These are phyloP conservation scores for Ferrisia virgata DNA, from an alignment of 2,888 invertebrate species.

Conservation along the genomic window DNA sequence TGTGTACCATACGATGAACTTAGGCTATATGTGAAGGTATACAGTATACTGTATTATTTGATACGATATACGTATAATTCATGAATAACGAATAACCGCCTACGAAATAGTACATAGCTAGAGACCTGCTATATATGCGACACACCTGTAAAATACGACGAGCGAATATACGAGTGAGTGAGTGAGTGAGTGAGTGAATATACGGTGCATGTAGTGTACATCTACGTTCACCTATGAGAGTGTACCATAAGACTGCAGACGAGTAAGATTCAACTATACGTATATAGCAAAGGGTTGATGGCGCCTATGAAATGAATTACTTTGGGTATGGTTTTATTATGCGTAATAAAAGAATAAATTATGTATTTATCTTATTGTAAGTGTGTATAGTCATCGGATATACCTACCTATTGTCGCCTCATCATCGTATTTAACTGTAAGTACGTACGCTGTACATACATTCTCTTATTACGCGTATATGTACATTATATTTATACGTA, in stretches of 20 bases:
- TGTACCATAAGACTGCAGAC: too few relatives aligned
- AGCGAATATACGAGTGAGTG: too few relatives aligned
- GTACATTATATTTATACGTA: neutral
- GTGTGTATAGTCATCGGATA: neutral
- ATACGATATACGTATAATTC: neutral
- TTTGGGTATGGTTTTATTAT: slow-evolving; percentile 25
- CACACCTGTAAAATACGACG: slow-evolving; percentile 24
- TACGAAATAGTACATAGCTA: neutral
- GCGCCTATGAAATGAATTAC: slow-evolving; percentile 36
- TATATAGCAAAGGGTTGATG: slow-evolving; percentile 37
- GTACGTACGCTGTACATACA: slow-evolving; percentile 1
- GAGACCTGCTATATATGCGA: too few relatives aligned
- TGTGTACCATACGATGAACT: too few relatives aligned
- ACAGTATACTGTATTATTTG: too few relatives aligned
- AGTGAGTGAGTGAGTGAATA: too few relatives aligned
- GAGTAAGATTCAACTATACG: neutral
- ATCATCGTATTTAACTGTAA: neutral
- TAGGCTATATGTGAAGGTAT: too few relatives aligned
- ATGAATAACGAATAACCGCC: neutral
- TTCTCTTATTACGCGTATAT: too few relatives aligned
- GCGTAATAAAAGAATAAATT: slow-evolving; percentile 41
- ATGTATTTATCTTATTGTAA: slow-evolving; percentile 22
- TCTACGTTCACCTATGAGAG: neutral
- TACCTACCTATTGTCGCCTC: slow-evolving; percentile 34
- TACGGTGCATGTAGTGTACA: too few relatives aligned